These are phyloP conservation scores for Hedya salicella DNA, from an alignment of 2,888 invertebrate species.

Conservation along the genomic window DNA sequence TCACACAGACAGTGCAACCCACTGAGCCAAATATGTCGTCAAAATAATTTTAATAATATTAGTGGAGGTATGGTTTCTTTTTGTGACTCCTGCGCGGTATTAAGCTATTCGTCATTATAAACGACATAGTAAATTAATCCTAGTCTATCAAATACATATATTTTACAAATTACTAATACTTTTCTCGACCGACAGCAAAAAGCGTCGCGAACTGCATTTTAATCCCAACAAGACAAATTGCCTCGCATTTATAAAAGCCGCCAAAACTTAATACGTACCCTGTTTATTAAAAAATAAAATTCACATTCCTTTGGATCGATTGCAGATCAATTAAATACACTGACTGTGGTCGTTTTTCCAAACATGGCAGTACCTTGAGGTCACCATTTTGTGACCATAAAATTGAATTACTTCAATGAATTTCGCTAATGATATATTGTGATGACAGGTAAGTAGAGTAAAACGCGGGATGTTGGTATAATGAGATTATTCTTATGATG, in stretches of 20 bases:
- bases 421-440: conserved; percentile 22
- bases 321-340: conserved; percentile 32
- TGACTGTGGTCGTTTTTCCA: not conserved
- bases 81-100: no score
- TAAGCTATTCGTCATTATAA: no score
- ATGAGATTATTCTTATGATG: conserved; percentile 7
- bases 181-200: conserved; percentile 1
- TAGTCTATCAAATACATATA: no score
- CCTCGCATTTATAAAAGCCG: conserved; percentile 3
- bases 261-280: not conserved
- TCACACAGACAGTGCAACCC: no score
- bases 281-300: not conserved
- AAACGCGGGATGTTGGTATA: not conserved
- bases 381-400: conserved; percentile 17
- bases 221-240: conserved; percentile 34
- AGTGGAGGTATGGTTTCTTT: no score
- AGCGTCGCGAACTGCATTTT: not conserved
- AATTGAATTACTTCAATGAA: conserved; percentile 33
- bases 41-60: no score
- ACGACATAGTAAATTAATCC: no score
- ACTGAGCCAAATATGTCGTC: no score
- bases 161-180: not conserved
- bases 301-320: not conserved
- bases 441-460: conserved; percentile 23
- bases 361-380: conserved; percentile 20